These are phyloP conservation scores for Nesospiza acunhae DNA, from an alignment of 2,113 vertebrate species.

Conservation along the genomic window DNA sequence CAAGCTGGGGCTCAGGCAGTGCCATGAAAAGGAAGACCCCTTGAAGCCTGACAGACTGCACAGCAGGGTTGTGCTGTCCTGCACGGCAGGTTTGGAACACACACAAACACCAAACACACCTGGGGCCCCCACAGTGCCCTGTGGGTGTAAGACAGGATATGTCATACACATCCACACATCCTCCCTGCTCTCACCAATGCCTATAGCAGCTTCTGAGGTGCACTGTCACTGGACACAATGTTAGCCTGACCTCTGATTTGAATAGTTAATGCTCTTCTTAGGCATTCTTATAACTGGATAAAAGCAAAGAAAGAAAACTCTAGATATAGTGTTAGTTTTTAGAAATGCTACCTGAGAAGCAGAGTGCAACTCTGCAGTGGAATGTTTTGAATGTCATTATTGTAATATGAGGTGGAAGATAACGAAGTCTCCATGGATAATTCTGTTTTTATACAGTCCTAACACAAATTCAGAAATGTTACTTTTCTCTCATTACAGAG, in stretches of 20 bases:
- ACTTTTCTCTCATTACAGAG: background rate
- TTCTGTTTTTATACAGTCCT: background rate
- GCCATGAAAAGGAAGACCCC: background rate
- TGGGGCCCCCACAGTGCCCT: rapidly evolving
- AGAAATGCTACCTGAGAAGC: background rate
- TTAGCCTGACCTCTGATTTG: background rate
- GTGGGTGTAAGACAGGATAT: background rate
- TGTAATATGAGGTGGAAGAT: background rate
- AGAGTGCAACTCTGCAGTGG: background rate
- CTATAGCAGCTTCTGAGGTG: background rate
- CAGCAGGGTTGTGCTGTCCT: background rate
- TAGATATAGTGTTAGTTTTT: background rate
- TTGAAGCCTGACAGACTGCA: background rate
- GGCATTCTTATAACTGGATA: background rate
- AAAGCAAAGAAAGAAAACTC: background rate
- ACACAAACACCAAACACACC: background rate
- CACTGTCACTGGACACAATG: background rate
- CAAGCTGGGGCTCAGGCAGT: background rate
- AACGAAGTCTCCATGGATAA: background rate
- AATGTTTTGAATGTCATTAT: background rate
- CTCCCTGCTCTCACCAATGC: background rate
- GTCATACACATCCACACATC: background rate
- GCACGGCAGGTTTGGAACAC: background rate
- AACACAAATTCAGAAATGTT: background rate
- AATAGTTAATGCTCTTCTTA: background rate